Conservation (phyloP, 2,888 invertebrate genomes). For the Artemia sinica region DNA sequence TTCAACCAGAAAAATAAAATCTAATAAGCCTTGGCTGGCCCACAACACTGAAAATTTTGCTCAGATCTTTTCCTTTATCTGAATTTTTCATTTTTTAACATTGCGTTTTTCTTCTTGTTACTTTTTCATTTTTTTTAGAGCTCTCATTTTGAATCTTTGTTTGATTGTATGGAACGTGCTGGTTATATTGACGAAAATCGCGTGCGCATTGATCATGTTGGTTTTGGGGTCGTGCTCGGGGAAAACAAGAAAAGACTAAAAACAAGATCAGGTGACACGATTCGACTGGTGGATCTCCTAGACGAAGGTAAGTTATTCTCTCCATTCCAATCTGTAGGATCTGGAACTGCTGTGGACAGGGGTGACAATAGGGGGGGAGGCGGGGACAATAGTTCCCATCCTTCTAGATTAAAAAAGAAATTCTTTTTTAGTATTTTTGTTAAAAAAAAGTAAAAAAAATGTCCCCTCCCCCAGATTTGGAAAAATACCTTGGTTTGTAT, state of each 20-base stretch:
- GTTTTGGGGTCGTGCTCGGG: slow-evolving; percentile 90
- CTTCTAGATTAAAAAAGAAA: neutral
- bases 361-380: neutral
- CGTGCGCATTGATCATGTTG: slow-evolving; percentile 69
- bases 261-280: slow-evolving; percentile 88
- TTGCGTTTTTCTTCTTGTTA: too few species aligned
- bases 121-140: slow-evolving; percentile 32
- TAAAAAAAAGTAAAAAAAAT: too few species aligned
- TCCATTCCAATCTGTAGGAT: slow-evolving; percentile 23
- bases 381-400: neutral
- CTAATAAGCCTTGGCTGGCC: too few species aligned
- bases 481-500: too few species aligned
- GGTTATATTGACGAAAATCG: slow-evolving; percentile 48
- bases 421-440: neutral
- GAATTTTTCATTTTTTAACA: too few species aligned
- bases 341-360: neutral
- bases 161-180: slow-evolving; percentile 55
- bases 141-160: slow-evolving; percentile 53
- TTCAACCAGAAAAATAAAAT: too few species aligned
- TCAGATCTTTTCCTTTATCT: too few species aligned
- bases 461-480: too few species aligned
- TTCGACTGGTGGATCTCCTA: slow-evolving; percentile 64
- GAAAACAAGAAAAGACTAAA: slow-evolving; percentile 99
- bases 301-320: slow-evolving; percentile 51
- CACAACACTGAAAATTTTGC: too few species aligned